Evolutionary conservation across 2,113 vertebrate species (phyloP).

Genomic region (Apodemus speciosus): DNA sequence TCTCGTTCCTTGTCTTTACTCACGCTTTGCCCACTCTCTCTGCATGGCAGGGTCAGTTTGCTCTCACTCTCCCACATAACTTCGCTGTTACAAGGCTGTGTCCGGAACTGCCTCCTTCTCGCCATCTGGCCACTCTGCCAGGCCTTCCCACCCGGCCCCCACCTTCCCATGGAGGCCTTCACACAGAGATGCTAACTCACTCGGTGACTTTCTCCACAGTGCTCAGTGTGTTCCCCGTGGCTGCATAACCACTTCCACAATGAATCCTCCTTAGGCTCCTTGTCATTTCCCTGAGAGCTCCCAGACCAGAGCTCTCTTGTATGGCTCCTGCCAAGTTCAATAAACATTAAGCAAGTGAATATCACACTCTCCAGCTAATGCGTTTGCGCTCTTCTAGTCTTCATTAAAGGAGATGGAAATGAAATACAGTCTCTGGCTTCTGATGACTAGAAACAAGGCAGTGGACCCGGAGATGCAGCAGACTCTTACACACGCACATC

Average conservation of each 20-base stretch:
- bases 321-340: constrained; percentile 39
- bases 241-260: background rate
- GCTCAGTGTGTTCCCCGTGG: constrained; percentile 9
- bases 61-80: constrained; percentile 68
- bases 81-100: constrained; percentile 63
- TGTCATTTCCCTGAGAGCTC: constrained; percentile 54
- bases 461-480: too few species aligned
- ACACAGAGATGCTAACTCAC: constrained; percentile 47
- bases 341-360: constrained; percentile 53
- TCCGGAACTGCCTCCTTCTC: constrained; percentile 71
- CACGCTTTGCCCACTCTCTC: constrained; percentile 51
- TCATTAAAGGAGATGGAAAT: constrained; percentile 46
- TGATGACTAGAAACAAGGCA: background rate
- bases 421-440: background rate
- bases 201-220: constrained; percentile 30
- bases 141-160: constrained; percentile 30
- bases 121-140: constrained; percentile 70
- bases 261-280: background rate
- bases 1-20: constrained; percentile 40
- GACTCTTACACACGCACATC: background rate
- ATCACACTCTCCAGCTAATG: constrained; percentile 33
- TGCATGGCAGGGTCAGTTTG: constrained; percentile 45
- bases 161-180: constrained; percentile 49
- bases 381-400: background rate
- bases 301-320: constrained; percentile 40